Percentiles rank a stretch among this genome's conserved stretches.
Conservation (phyloP, 2,113 vertebrate genomes). For the Rafetus swinhoei region DNA sequence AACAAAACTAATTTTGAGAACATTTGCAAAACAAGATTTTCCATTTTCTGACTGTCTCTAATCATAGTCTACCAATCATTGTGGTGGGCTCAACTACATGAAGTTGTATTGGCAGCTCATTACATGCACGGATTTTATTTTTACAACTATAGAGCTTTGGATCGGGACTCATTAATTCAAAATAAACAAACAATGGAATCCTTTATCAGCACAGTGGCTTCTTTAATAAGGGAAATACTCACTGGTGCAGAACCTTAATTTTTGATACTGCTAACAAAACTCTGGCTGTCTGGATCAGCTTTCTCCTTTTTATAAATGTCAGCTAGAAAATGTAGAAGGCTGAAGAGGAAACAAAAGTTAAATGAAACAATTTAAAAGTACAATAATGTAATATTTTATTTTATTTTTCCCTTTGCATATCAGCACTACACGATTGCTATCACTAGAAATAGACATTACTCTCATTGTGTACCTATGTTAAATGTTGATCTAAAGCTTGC, state of each 20-base stretch:
- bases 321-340: background rate
- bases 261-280: background rate
- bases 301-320: background rate
- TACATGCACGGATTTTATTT: background rate
- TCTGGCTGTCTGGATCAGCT: background rate
- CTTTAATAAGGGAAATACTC: background rate
- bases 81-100: background rate
- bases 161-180: background rate
- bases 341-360: conserved; percentile 64
- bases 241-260: background rate
- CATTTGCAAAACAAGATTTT: background rate
- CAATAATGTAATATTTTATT: conserved; percentile 71
- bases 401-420: conserved; percentile 13
- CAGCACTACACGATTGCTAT: conserved; percentile 59
- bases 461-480: conserved; percentile 8
- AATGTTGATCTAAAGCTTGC: conserved; percentile 48
- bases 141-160: background rate
- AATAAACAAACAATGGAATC: background rate
- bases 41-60: background rate
- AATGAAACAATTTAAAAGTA: conserved; percentile 60
- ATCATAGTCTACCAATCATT: background rate
- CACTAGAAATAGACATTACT: conserved; percentile 56
- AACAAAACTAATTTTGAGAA: background rate
- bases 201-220: background rate
- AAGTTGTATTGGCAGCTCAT: background rate